These are phyloP conservation scores for Lymantria monacha DNA, from an alignment of 2,888 invertebrate genomes.

Conservation along the genomic window DNA sequence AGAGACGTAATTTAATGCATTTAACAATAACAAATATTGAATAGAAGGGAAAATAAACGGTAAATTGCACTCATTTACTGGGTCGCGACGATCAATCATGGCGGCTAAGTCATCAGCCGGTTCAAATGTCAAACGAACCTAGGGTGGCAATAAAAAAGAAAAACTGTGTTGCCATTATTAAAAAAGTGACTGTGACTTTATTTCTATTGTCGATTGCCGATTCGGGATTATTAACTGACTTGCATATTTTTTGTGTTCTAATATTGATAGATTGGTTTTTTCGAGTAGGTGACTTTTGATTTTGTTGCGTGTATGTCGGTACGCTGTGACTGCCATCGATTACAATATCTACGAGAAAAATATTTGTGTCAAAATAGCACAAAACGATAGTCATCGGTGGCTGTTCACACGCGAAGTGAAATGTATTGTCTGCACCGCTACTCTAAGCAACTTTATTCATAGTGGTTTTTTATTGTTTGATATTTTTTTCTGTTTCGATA, in stretches of 20 bases:
- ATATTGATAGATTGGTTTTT: conserved; percentile 82
- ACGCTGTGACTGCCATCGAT: conserved; percentile 56
- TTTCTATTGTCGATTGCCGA: conserved; percentile 81
- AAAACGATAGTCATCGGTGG: conserved; percentile 67
- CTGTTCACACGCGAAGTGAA: conserved; percentile 63
- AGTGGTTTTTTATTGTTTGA: conserved; percentile 41
- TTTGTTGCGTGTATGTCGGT: conserved; percentile 59
- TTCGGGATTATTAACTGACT: conserved; percentile 82
- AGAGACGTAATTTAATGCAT: conserved; percentile 45
- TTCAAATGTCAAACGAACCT: conserved; percentile 81
- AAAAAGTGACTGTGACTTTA: conserved; percentile 82
- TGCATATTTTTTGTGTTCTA: conserved; percentile 82
- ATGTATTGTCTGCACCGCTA: conserved; percentile 56
- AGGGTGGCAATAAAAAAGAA: conserved; percentile 79
- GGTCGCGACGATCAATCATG: conserved; percentile 79
- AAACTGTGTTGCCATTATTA: conserved; percentile 79
- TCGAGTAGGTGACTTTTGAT: conserved; percentile 70
- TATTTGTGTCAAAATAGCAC: conserved; percentile 67
- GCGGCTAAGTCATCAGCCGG: conserved; percentile 77
- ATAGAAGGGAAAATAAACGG: conserved; percentile 72
- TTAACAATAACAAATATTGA: conserved; percentile 68
- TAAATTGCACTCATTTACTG: conserved; percentile 81
- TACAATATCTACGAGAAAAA: conserved; percentile 62
- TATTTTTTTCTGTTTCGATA: conserved; percentile 45
- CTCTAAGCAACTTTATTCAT: conserved; percentile 51